Evolutionary conservation across 2,888 invertebrate species (phyloP), one percentile per base, ranked within the genome.

Genomic region (Erannis defoliaria): DNA sequence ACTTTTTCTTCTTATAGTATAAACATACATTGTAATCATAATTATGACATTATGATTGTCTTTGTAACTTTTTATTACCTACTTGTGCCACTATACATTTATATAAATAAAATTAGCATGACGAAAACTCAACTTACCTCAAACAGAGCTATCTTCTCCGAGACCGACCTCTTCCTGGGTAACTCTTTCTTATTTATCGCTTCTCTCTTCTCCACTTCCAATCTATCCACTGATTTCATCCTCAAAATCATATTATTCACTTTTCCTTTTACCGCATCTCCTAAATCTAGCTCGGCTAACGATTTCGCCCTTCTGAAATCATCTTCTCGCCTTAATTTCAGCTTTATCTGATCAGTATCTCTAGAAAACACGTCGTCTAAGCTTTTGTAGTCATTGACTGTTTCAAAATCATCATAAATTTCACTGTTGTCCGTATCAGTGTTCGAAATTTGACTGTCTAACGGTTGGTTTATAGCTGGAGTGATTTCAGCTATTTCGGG

Each of bases 121-220:
- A 23, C 23, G 3, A 3, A 5, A 5, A 5, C 23, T 21, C 16
- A 67, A 54, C 70, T 78, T 74, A 90, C 91, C 85, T 91, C 91
- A 74, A 89, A 91, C 19, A 91, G 56, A 1, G 90, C 89, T 2
- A 90, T 88, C 55, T 86, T 89, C 67, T 89, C 86, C 4, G 78
- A 77, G 0, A 91, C 89, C 0, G 88, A 82, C 26, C 80, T 74
- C 63, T 80, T 84, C 26, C 78, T 77, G 0, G 89, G 87, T 68
- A 81, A 77, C 59, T 88, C 88, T 51, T 79, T 87, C 0, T 73
- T 62, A 46, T 69, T 84, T 0, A 85, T 84, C 2, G 76, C 67
- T 14, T 80, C 82, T 31, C 70, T 79, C 31, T 75, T 83, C 6
- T 74, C 75, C 23, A 51, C 33, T 29, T 75, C 76, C 12, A 74